Evolutionary conservation across 64 coral and sea anemone genomes (phyloP), one percentile per base, ranked within the genome.

Genomic region (Stylophora pistillata): DNA sequence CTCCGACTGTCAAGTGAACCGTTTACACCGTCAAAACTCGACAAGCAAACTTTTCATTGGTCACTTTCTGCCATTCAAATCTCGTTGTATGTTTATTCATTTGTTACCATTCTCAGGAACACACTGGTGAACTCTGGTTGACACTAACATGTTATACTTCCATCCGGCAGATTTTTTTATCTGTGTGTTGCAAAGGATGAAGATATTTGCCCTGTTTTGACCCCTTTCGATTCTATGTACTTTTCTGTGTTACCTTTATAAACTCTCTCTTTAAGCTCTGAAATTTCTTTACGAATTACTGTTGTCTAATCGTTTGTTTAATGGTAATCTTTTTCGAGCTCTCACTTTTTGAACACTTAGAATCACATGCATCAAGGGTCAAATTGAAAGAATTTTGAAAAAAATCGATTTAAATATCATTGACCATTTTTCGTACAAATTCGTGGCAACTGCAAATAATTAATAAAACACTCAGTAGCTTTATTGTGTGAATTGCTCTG

Each of bases 1-100:
- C 31, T 14, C 56, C 27, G 79, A 69, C n/a, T 20, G 79, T 34
- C 79, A 64, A 58, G 15, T 70, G 80, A 26, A n/a, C 80, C n/a
- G 21, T 47, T 69, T 23, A 0, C 69, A n/a, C 66, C 31, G 60
- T 70, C 60, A 68, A 37, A 47, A 68, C 55, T 26, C 47, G 13
- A 30, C 56, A 7, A 55, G 26, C 20, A 20, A 70, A 41, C 30
- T 13, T 23, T 41, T 37, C 21, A 63, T 17, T 23, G 14, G 20
- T 84, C 12, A 27, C 32, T 15, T 11, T 57, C 75, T 4, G 30
- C 21, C 37, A n/a, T 68, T 23, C 16, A 37, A 82, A 28, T 30
- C 30, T 41, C 10, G 25, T 63, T 63, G 3, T 47, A 34, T 31
- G 30, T 81, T 81, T 62, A 17, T 81, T 78, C 37, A 47, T 47